Evolutionary conservation across 2,113 vertebrate species (phyloP).

Genomic region (Tautogolabrus adspersus): DNA sequence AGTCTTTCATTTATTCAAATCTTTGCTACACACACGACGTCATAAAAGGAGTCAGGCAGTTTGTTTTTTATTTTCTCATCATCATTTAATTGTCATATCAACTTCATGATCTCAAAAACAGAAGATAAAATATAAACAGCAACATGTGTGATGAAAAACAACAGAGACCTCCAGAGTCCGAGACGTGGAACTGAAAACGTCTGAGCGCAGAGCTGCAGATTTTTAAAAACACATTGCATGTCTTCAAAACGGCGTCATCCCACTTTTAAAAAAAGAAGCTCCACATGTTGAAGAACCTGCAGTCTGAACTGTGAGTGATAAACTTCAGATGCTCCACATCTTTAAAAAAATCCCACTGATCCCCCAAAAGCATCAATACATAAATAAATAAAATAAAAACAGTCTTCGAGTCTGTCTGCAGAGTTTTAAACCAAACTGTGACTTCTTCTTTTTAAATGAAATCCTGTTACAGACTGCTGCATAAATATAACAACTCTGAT

Average conservation of each 20-base stretch:
- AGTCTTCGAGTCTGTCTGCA: background rate
- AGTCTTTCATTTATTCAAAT: too few species aligned
- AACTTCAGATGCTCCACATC: too few species aligned
- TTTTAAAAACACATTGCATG: too few species aligned
- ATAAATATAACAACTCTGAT: constrained; percentile 19
- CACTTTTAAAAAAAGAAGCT: too few species aligned
- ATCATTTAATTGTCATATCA: constrained; percentile 3
- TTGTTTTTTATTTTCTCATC: too few species aligned
- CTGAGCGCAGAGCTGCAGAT: background rate
- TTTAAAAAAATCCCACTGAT: too few species aligned
- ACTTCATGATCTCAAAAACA: background rate
- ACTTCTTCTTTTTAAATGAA: background rate
- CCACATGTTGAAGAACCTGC: too few species aligned
- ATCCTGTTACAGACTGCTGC: background rate
- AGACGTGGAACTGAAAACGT: background rate
- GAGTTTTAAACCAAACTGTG: background rate
- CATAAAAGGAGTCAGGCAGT: too few species aligned
- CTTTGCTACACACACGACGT: too few species aligned
- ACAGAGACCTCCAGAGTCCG: constrained; percentile 2
- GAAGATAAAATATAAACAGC: background rate
- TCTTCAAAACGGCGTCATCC: too few species aligned
- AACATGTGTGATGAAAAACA: background rate
- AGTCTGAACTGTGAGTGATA: too few species aligned
- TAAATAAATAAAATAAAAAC: background rate
- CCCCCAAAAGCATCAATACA: background rate